phyloP scores from a whole-genome alignment of 2,888 invertebrate species.

The Lithophane leautieri region DNA sequence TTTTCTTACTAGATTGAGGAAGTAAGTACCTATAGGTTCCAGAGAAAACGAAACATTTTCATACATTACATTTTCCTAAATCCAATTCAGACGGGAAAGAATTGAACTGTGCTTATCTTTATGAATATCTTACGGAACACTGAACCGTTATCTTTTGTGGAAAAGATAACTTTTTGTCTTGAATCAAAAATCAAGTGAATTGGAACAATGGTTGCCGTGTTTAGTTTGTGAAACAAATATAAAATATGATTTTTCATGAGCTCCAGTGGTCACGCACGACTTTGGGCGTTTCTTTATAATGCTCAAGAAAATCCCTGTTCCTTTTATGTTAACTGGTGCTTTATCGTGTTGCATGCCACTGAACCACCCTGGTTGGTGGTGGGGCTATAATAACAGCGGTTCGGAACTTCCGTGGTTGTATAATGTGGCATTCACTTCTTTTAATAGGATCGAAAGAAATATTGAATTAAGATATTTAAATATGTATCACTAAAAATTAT shows the following conservation, averaged over 20 bases:
- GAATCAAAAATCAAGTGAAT: constrained; percentile 53
- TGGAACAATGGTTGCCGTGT: constrained; percentile 58
- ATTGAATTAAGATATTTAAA: background rate
- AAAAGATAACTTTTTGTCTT: constrained; percentile 56
- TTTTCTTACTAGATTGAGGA: background rate
- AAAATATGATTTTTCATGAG: constrained; percentile 84
- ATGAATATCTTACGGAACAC: constrained; percentile 39
- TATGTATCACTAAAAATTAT: too few species aligned
- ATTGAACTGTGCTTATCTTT: constrained; percentile 49
- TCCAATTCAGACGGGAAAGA: constrained; percentile 21
- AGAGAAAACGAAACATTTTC: constrained; percentile 1
- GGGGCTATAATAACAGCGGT: constrained; percentile 73
- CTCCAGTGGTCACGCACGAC: constrained; percentile 83
- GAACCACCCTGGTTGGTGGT: constrained; percentile 74
- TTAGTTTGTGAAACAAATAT: constrained; percentile 76
- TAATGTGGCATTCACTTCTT: constrained; percentile 32
- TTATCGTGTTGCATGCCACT: constrained; percentile 86
- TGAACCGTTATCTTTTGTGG: constrained; percentile 40
- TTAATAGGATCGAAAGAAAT: background rate
- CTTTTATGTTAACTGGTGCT: constrained; percentile 85
- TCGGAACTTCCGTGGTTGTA: constrained; percentile 43
- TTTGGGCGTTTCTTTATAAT: constrained; percentile 82
- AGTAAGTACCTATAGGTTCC: background rate
- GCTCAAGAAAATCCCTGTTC: constrained; percentile 81
- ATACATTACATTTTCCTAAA: constrained; percentile 6